Base-by-base conservation (phyloP, 2,797 vertebrate species). In the Scolopax bukidnonensis region DNA sequence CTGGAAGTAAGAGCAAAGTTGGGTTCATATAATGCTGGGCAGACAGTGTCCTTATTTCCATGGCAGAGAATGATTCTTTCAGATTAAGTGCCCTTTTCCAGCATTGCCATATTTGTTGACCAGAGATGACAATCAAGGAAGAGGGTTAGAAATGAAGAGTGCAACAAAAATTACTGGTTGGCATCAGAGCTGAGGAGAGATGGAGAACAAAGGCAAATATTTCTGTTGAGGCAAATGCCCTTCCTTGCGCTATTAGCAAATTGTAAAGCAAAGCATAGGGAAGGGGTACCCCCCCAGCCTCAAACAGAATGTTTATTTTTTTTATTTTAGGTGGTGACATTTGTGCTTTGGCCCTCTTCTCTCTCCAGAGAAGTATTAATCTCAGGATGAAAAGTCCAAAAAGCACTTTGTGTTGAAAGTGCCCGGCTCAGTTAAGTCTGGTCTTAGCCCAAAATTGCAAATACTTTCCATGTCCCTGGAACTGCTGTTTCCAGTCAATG, bases 401-500 rank as follows among this genome's bases (percentile, higher is more conserved):
- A 10, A 67, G 43, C 28, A 3, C 21, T 90, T 51, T 53, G 56
- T 80, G 91, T 73, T 93, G 89, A 67, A 71, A 91, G 67, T 84
- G 88, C 60, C 90, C 9, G 0, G 23, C 74, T 89, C 51, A 11
- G 83, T 53, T 36, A 74, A 60, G 69, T 40, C 83, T 90, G 70
- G 47, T 89, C 45, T 77, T 51, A 93, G 68, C 92, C 56, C 57
- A 85, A 53, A 59, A 43, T 6, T 33, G 40, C 83, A 67, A 71
- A 92, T 79, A 84, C 33, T 95, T 97, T 92, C 93, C 92, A 79
- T 60, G 28, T 89, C 86, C 36, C 45, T 88, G 61, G 36, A 54
- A 40, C 51, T 69, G 57, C 89, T 83, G 32, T 64, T 94, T 71
- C 84, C 93, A 93, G 95, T 90, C 90, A 60, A 5, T 10, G 64